Evolutionary conservation across 2,888 invertebrate species (phyloP).

Genomic region (Sminthurinus aureus): DNA sequence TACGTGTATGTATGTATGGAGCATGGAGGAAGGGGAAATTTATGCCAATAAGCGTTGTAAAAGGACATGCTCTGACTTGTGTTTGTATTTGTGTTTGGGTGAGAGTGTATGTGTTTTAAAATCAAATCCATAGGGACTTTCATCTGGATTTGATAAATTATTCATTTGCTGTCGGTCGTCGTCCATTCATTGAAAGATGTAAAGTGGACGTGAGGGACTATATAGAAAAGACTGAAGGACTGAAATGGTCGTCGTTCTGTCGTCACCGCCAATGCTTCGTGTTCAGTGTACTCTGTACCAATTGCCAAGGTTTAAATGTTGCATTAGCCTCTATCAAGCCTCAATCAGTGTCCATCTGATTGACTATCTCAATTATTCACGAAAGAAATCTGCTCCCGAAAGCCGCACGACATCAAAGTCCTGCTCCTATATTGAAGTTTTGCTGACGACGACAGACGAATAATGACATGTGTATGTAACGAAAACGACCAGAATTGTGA

Average conservation of each 20-base stretch:
- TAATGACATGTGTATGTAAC: background rate
- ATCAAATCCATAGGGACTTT: background rate
- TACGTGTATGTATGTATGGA: no score
- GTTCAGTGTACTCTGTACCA: background rate
- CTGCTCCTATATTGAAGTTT: background rate
- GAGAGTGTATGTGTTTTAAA: background rate
- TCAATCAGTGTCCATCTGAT: constrained; percentile 56
- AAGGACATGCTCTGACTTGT: no score
- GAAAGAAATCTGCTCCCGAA: constrained; percentile 32
- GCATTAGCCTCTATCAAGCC: constrained; percentile 58
- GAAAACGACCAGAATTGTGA: background rate
- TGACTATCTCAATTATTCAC: constrained; percentile 54
- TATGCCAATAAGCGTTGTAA: no score
- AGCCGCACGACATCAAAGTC: constrained; percentile 17
- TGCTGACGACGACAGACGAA: background rate
- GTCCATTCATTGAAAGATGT: constrained; percentile 25
- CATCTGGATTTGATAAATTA: constrained; percentile 31
- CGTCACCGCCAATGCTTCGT: constrained; percentile 24
- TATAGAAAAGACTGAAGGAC: background rate
- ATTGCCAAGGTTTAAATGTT: constrained; percentile 53
- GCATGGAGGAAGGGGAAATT: no score
- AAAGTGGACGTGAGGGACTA: constrained; percentile 31
- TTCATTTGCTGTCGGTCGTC: constrained; percentile 34
- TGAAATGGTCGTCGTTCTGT: constrained; percentile 13
- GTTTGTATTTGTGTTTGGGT: no score